These are phyloP conservation scores for Heterotis niloticus DNA, from an alignment of 2,113 vertebrate species.

Conservation along the genomic window DNA sequence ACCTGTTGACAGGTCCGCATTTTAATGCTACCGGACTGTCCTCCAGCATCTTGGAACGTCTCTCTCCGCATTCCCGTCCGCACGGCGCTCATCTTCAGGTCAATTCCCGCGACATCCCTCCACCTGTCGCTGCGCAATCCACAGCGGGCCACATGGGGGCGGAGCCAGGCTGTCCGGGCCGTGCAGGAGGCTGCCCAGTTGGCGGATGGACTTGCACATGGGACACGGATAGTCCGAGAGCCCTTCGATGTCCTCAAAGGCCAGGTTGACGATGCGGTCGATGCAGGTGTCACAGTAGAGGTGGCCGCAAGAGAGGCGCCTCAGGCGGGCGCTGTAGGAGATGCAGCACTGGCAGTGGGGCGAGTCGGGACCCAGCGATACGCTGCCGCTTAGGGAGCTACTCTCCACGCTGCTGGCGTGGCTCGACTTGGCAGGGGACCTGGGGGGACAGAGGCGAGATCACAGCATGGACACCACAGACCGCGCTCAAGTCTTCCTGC, in stretches of 20 bases:
- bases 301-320: slow-evolving; percentile 69
- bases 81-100: neutral
- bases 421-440: slow-evolving; percentile 57
- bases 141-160: slow-evolving; percentile 39
- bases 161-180: slow-evolving; percentile 6
- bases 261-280: slow-evolving; percentile 69
- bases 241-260: slow-evolving; percentile 70
- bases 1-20: too few species aligned
- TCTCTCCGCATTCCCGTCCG: neutral
- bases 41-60: neutral
- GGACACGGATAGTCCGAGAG: slow-evolving; percentile 69
- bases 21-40: too few species aligned
- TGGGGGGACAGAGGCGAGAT: slow-evolving; percentile 28
- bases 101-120: slow-evolving; percentile 50
- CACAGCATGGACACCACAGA: too few species aligned
- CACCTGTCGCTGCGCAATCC: slow-evolving; percentile 41
- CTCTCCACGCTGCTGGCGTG: slow-evolving; percentile 59
- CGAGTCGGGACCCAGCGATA: slow-evolving; percentile 60
- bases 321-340: slow-evolving; percentile 55
- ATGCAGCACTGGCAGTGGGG: slow-evolving; percentile 72
- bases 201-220: slow-evolving; percentile 65
- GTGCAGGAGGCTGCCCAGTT: slow-evolving; percentile 50
- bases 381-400: slow-evolving; percentile 64
- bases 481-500: too few species aligned
- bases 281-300: slow-evolving; percentile 65